These are phyloP conservation scores for Anoura caudifer DNA, from an alignment of 2,113 vertebrate species.

Conservation along the genomic window DNA sequence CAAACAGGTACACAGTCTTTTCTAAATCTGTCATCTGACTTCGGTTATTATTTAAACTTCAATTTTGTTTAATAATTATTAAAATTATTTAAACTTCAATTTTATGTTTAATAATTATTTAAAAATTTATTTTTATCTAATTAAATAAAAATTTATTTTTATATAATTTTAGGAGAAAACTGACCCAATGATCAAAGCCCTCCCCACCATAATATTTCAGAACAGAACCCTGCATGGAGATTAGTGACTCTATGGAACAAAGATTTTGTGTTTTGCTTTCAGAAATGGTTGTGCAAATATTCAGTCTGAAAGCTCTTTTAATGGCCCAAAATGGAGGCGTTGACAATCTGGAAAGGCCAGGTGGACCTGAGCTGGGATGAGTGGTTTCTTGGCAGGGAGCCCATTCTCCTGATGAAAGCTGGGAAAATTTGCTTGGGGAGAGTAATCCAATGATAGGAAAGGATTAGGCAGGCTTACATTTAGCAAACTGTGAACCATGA, in stretches of 20 bases:
- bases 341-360: slow-evolving; percentile 49
- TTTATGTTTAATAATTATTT: not conserved
- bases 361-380: slow-evolving; percentile 67
- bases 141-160: slow-evolving; percentile 32
- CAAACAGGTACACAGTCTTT: not conserved
- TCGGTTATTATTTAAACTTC: slow-evolving; percentile 44
- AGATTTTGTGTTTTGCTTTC: slow-evolving; percentile 45
- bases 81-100: slow-evolving; percentile 45
- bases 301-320: slow-evolving; percentile 31
- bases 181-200: not conserved
- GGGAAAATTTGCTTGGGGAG: slow-evolving; percentile 69
- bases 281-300: slow-evolving; percentile 51
- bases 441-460: slow-evolving; percentile 72
- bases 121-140: slow-evolving; percentile 21
- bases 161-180: slow-evolving; percentile 33
- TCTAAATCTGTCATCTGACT: slow-evolving; percentile 4
- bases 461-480: slow-evolving; percentile 68
- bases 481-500: slow-evolving; percentile 56
- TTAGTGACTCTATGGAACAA: slow-evolving; percentile 7
- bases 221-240: not conserved
- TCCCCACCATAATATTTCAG: not conserved
- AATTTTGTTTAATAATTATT: not conserved
- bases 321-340: slow-evolving; percentile 49
- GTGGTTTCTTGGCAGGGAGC: slow-evolving; percentile 76
- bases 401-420: slow-evolving; percentile 70